Evolutionary conservation across 2,113 vertebrate genomes (phyloP).

Genomic region (Camarhynchus parvulus): DNA sequence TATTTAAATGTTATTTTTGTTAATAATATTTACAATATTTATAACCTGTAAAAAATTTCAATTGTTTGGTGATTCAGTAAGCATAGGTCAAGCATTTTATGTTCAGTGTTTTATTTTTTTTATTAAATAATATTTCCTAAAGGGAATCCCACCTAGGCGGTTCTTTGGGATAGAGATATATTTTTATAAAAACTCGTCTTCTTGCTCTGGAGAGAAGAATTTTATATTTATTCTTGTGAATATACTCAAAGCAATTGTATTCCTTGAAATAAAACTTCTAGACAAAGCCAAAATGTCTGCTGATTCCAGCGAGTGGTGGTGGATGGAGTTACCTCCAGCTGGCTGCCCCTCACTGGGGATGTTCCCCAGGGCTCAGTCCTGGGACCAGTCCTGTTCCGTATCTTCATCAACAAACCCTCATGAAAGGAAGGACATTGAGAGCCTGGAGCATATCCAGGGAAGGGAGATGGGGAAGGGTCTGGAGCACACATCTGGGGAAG

Average conservation of each 20-base stretch:
- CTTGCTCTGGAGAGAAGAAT: conserved; percentile 54
- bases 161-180: conserved; percentile 50
- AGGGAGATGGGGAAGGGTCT: background rate
- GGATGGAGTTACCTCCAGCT: background rate
- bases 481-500: background rate
- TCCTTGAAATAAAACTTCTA: conserved; percentile 54
- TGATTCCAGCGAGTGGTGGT: background rate
- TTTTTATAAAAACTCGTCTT: conserved; percentile 54
- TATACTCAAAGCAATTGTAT: conserved; percentile 16
- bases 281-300: background rate
- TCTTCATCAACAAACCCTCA: background rate
- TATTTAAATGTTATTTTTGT: conserved; percentile 73
- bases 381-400: fast-evolving
- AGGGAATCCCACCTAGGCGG: background rate
- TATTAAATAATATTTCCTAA: conserved; percentile 42
- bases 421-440: background rate
- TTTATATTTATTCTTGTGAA: conserved; percentile 71
- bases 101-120: conserved; percentile 70
- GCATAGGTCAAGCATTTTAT: conserved; percentile 68
- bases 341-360: background rate
- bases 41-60: conserved; percentile 54
- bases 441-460: background rate
- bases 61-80: conserved; percentile 38
- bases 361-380: background rate
- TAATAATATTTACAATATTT: conserved; percentile 72